Conservation (phyloP, 2,888 invertebrate species). For the Hirtodrosophila confusa region DNA sequence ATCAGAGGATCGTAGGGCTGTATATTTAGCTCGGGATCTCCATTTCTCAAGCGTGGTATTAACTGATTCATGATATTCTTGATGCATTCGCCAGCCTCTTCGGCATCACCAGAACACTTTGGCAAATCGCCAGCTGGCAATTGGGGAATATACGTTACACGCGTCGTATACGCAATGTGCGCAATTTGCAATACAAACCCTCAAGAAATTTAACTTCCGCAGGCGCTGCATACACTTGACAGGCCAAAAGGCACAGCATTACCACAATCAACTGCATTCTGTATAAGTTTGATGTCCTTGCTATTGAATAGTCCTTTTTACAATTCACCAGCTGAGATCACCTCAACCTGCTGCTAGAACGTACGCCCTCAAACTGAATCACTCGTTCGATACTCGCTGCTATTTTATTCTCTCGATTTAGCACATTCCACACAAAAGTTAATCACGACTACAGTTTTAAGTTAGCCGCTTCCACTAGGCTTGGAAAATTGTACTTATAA, state of each 20-base stretch:
- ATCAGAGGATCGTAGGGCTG: constrained; percentile 82
- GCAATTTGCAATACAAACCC: constrained; percentile 21
- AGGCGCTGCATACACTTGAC: constrained; percentile 28
- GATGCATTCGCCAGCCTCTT: constrained; percentile 86
- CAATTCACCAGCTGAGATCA: not conserved
- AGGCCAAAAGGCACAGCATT: constrained; percentile 50
- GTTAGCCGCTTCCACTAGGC: constrained; percentile 31
- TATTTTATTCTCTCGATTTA: constrained; percentile 64
- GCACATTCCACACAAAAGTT: constrained; percentile 28
- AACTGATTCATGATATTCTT: constrained; percentile 85
- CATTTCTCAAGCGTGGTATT: constrained; percentile 81
- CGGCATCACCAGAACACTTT: constrained; percentile 85
- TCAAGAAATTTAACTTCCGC: constrained; percentile 25
- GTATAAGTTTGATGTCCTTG: constrained; percentile 1
- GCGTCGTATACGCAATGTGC: constrained; percentile 11
- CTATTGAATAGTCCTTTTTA: constrained; percentile 10
- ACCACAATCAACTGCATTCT: constrained; percentile 42
- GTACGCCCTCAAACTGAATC: constrained; percentile 51
- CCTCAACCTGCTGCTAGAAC: constrained; percentile 36
- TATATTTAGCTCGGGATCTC: constrained; percentile 78
- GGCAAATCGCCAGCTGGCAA: constrained; percentile 82
- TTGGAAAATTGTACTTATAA: constrained; percentile 46
- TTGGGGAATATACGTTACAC: not conserved
- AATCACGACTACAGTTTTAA: constrained; percentile 10
- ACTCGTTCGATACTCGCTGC: constrained; percentile 17